phyloP scores from a whole-genome alignment of 2,797 vertebrate species.

The Tolypeutes matacus region DNA sequence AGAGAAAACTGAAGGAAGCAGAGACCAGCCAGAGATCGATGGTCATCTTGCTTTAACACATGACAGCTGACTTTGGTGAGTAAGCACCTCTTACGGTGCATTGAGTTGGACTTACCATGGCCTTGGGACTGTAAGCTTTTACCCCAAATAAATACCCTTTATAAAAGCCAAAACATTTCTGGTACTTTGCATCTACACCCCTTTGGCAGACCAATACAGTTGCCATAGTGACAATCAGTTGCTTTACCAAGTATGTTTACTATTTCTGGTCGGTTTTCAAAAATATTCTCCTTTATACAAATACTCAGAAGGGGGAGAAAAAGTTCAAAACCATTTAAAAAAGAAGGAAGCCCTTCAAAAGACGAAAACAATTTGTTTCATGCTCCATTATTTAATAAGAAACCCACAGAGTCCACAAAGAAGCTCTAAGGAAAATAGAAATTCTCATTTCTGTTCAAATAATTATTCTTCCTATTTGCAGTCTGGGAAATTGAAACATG shows the following conservation, averaged over 20 bases:
- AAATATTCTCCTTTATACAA: slow-evolving; percentile 51
- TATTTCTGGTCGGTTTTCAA: slow-evolving; percentile 57
- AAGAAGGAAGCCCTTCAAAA: slow-evolving; percentile 60
- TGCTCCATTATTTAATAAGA: slow-evolving; percentile 67
- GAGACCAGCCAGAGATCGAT: too few relatives aligned
- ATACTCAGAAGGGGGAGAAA: slow-evolving; percentile 40
- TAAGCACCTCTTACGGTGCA: too few relatives aligned
- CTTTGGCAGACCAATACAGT: too few relatives aligned
- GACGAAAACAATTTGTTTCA: slow-evolving; percentile 72
- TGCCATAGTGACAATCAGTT: slow-evolving; percentile 46
- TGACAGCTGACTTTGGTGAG: too few relatives aligned
- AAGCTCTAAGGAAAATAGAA: slow-evolving; percentile 38
- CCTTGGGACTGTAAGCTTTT: too few relatives aligned
- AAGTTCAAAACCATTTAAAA: slow-evolving; percentile 63
- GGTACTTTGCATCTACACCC: too few relatives aligned
- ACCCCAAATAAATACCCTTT: too few relatives aligned
- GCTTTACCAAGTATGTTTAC: slow-evolving; percentile 67
- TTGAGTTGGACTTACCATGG: too few relatives aligned
- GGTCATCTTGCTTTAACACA: too few relatives aligned
- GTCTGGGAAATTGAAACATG: slow-evolving; percentile 18
- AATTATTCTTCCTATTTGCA: slow-evolving; percentile 48
- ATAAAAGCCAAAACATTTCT: too few relatives aligned
- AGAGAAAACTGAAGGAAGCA: too few relatives aligned
- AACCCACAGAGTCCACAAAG: slow-evolving; percentile 12
- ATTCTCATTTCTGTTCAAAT: slow-evolving; percentile 60